Base-by-base conservation (phyloP, 2,888 invertebrate species). In the Trichopoda pennipes region DNA sequence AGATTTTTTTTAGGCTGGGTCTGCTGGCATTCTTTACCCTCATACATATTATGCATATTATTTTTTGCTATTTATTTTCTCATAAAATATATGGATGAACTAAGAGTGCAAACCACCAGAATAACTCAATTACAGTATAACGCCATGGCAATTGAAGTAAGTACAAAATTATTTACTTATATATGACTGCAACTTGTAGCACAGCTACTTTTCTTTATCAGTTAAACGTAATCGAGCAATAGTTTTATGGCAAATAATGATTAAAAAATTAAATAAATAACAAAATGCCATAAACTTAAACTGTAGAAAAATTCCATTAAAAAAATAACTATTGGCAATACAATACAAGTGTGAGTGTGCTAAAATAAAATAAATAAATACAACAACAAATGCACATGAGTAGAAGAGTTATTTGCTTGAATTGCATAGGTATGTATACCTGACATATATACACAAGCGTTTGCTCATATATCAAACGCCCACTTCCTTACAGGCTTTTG, bases 241-340 rank as follows among this genome's bases (percentile, higher is more conserved):
- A 60, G 66, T 49, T 32, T 6, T 61, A 49, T 63, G 55, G 73
- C 55, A 66, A 70, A 70, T 56, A 70, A 55, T 63, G 44, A 61
- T 44, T 38, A 21, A 19, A 35, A 23, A 58, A 56, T 28, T 17
- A 12, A 70, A 72, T 70, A 77, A 56, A 68, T 73, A 79, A 75
- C 77, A 76, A 78, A 82, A 82, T 80, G 80, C 83, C 83, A 77
- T 80, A 83, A 77, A 80, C 76, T 77, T 83, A 73, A 80, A 83
- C 83, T 72, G 23, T 14, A 53, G 14, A 16, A 44, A 44, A 14
- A 44, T 42, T 9, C 42, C 42, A 42, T 16, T 16, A 16, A 3
- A 1, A 42, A 16, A 42, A 28, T 4, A n/a, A n/a, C 4, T 42
- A 42, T 12, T 14, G 16, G 16, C 42, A 44, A n/a, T 44, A 38